These are phyloP conservation scores for Neoniphon sammara DNA, from an alignment of 2,797 vertebrate genomes.

Conservation along the genomic window DNA sequence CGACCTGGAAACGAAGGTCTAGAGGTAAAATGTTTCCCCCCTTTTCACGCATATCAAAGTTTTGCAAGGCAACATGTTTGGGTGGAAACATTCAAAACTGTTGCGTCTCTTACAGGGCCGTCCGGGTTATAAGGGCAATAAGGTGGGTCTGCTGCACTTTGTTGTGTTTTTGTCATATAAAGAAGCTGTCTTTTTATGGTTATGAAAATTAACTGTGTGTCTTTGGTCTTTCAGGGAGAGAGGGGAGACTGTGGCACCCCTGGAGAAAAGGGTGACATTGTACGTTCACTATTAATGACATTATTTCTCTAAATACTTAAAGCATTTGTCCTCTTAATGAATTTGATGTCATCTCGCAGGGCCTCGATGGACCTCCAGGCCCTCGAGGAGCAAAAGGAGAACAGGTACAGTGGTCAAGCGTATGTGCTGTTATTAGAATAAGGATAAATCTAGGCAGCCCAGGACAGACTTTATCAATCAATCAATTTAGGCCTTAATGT, in stretches of 20 bases:
- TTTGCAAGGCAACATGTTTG: background rate
- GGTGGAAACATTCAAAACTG: no score
- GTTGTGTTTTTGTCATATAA: background rate
- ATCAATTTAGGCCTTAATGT: background rate
- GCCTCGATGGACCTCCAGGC: conserved; percentile 82
- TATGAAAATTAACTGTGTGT: conserved; percentile 36
- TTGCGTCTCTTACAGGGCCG: conserved; percentile 78
- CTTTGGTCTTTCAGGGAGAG: conserved; percentile 83
- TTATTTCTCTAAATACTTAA: background rate
- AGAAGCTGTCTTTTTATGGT: background rate
- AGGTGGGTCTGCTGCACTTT: conserved; percentile 76
- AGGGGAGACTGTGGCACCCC: conserved; percentile 89
- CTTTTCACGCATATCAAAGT: background rate
- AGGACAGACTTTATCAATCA: background rate
- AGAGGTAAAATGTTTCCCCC: conserved; percentile 73
- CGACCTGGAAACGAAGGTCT: conserved; percentile 83
- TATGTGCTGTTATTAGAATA: background rate
- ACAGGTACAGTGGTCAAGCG: conserved; percentile 51
- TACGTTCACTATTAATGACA: conserved; percentile 67
- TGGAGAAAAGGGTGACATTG: conserved; percentile 87
- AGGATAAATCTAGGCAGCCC: background rate
- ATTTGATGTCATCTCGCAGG: conserved; percentile 73
- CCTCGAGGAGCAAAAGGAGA: conserved; percentile 78
- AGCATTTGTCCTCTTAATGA: conserved; percentile 22
- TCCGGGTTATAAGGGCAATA: conserved; percentile 88